Evolutionary conservation across 2,797 vertebrate genomes (phyloP), one percentile per base, ranked within the genome.

Genomic region (Melopsittacus undulatus): DNA sequence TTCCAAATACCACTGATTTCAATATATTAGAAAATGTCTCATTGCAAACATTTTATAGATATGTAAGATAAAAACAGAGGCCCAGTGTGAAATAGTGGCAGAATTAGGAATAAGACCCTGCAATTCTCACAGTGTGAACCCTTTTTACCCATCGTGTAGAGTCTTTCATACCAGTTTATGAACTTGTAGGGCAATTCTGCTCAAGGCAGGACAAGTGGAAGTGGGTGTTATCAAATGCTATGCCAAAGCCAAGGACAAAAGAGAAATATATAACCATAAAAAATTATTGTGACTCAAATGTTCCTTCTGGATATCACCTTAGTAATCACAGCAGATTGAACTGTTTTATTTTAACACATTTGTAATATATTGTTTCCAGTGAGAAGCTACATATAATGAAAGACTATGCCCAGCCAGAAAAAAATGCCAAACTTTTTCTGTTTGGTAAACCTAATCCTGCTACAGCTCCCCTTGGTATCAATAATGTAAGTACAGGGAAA

Each of bases 361-460:
- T 64, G 19, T 26, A 83, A 68, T 3, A n/a, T 48, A 19, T 12
- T 89, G 24, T 57, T 94, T 89, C 63, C 73, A 94, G 27, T 51
- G 30, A 93, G 81, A 67, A 72, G n/a, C 64, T 51, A 57, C 32
- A 9, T 43, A 29, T 48, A 72, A n/a, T 17, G 40, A 83, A 81
- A 69, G 42, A 62, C 36, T 42, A 20, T 29, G 15, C 23, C 78
- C 16, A 52, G 62, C 26, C 82, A 75, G 45, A 61, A 63, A 94
- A 94, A 88, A 79, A 70, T 5, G 15, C 52, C 63, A 84, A 79
- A 87, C 0, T 4, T 76, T 79, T 86, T 49, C 27, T 94, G 38
- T 36, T 94, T 90, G 82, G 68, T 92, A 66, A 36, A 36, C 36
- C 36, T 36, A 85, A 75, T 78, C 57, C 82, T 61, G 18, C 68